A percentile compares a stretch with the other conserved stretches of the same genome.
Conservation (phyloP, 2,888 invertebrate species). For the Andrena praecox region DNA sequence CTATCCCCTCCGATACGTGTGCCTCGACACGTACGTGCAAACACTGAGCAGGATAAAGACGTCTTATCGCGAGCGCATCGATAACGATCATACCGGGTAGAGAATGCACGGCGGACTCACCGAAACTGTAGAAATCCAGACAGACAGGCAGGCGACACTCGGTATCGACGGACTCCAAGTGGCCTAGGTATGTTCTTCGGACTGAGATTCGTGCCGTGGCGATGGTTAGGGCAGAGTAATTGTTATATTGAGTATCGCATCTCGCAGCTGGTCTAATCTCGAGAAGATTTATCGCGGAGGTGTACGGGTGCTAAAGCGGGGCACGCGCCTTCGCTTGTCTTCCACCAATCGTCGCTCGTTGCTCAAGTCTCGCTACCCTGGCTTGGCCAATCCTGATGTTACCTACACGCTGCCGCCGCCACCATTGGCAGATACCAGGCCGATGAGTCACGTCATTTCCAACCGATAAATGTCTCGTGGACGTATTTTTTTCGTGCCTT, state of each 20-base stretch:
- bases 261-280: conserved; percentile 29
- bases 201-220: background rate
- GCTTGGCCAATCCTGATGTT: conserved; percentile 64
- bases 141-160: background rate
- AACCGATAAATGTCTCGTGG: conserved; percentile 36
- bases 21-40: background rate
- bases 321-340: conserved; percentile 53
- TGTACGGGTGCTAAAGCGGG: conserved; percentile 24
- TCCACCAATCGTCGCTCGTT: conserved; percentile 58
- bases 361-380: conserved; percentile 26
- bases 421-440: conserved; percentile 74
- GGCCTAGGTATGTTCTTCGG: background rate
- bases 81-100: background rate
- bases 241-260: conserved; percentile 34
- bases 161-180: background rate
- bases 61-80: background rate
- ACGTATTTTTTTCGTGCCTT: conserved; percentile 24
- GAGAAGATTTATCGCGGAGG: conserved; percentile 41
- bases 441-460: conserved; percentile 72
- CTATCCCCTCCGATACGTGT: background rate
- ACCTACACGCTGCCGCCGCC: conserved; percentile 62
- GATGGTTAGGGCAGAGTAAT: conserved; percentile 42
- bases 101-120: background rate
- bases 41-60: background rate
- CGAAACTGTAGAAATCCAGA: background rate